Evolutionary conservation across 2,113 vertebrate genomes (phyloP), one percentile per base, ranked within the genome.

Genomic region (Brachypodius melanocephalos): DNA sequence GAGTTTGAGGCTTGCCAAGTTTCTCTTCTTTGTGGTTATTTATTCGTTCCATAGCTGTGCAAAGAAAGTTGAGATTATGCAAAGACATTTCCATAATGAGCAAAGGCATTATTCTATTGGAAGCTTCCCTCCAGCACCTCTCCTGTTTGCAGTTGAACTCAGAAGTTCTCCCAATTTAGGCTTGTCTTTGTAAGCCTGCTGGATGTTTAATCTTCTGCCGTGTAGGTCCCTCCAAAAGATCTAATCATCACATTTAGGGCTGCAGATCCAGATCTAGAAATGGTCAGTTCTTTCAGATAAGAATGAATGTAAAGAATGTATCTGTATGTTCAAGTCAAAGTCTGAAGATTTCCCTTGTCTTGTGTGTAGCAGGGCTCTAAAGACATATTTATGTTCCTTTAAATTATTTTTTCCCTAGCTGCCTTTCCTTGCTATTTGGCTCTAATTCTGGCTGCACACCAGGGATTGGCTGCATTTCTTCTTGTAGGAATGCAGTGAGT

Each of bases 41-140:
- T 95, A 58, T 79, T 92, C 6, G 2, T 94, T 96, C 90, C 59
- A 17, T 90, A 83, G 67, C 89, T 90, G 94, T 58, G 88, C 68
- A 93, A 90, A 97, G 83, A 96, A 94, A 80, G 82, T 67, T 88
- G 78, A 94, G 82, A 93, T 94, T 95, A 95, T 96, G 90, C 91
- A 75, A 55, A 96, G 79, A 29, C 26, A 88, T 96, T 97, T 95
- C 75, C 89, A 88, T 97, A 94, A 97, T 90, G 88, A 96, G 85
- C 68, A 83, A 90, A 83, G 67, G 75, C 29, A 86, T 96, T 94
- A 80, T 77, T 95, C 92, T 78, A 59, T 67, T 96, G 93, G 82
- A 91, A 94, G 93, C 59, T 91, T 91, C 90, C 88, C 92, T 90
- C 72, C 65, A 95, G 88, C 85, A 57, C 40, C 40, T 88, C 65